Conservation (phyloP, 2,888 invertebrate genomes). For the Seladonia tumulorum region DNA sequence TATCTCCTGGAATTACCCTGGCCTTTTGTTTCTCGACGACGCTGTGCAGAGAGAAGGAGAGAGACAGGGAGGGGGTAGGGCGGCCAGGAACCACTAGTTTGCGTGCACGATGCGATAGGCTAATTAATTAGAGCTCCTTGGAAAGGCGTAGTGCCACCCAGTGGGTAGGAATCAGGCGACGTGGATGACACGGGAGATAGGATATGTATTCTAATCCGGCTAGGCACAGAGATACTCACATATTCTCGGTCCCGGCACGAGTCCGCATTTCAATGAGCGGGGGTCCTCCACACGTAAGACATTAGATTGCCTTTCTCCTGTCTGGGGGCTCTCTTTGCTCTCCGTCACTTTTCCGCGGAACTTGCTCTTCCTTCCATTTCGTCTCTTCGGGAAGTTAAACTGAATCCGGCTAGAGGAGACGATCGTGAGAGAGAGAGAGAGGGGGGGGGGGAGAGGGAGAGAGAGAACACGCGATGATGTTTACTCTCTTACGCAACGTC, state of each 20-base stretch:
- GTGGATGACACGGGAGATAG: slow-evolving; percentile 71
- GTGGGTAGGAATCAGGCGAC: slow-evolving; percentile 59
- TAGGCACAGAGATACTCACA: slow-evolving; percentile 56
- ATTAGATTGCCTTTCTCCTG: slow-evolving; percentile 50
- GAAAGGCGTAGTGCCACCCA: slow-evolving; percentile 58
- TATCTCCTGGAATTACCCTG: slow-evolving; percentile 31
- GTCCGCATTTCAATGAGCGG: slow-evolving; percentile 72
- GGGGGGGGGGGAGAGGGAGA: neutral
- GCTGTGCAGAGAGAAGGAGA: neutral
- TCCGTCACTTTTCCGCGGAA: slow-evolving; percentile 7
- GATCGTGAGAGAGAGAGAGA: neutral
- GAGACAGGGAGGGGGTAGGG: neutral
- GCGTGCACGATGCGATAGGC: slow-evolving; percentile 68
- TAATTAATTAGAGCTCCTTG: slow-evolving; percentile 69
- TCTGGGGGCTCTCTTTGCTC: slow-evolving; percentile 20
- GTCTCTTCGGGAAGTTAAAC: slow-evolving; percentile 31
- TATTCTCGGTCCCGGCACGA: slow-evolving; percentile 38
- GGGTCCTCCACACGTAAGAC: slow-evolving; percentile 48
- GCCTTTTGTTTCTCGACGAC: slow-evolving; percentile 56
- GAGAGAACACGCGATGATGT: neutral
- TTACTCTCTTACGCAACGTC: slow-evolving; percentile 21
- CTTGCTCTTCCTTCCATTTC: slow-evolving; percentile 34
- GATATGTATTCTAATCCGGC: slow-evolving; percentile 71
- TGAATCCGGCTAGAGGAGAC: slow-evolving; percentile 34
- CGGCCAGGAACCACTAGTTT: slow-evolving; percentile 46